These are phyloP conservation scores for Hycleus phaleratus DNA, from an alignment of 1,140 invertebrate genomes.

Conservation along the genomic window DNA sequence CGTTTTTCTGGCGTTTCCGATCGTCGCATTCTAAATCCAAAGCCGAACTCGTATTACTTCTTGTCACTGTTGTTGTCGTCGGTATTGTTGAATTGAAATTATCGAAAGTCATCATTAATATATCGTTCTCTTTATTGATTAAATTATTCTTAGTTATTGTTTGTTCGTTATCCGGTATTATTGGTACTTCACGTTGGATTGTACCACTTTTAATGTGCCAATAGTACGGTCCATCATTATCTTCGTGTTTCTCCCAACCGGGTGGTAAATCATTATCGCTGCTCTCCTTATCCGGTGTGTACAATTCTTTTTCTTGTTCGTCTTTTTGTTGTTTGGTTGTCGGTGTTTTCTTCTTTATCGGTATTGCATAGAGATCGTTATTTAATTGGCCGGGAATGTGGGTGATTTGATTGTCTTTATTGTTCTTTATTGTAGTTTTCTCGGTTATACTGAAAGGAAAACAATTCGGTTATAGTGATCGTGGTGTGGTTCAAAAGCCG, in stretches of 20 bases:
- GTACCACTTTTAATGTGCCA: slow-evolving; percentile 98
- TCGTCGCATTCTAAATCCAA: slow-evolving; percentile 62
- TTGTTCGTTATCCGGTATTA: slow-evolving; percentile 40
- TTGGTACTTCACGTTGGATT: slow-evolving; percentile 85
- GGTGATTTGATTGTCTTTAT: slow-evolving; percentile 51
- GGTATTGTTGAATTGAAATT: slow-evolving; percentile 48
- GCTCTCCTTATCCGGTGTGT: slow-evolving; percentile 41
- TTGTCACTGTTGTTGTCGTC: slow-evolving; percentile 45
- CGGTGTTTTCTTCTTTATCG: slow-evolving; percentile 51
- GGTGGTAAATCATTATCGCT: slow-evolving; percentile 56
- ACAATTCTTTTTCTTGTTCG: slow-evolving; percentile 42
- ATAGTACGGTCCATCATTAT: slow-evolving; percentile 90
- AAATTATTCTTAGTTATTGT: slow-evolving; percentile 29
- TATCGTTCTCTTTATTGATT: slow-evolving; percentile 49
- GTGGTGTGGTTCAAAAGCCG: too few species aligned
- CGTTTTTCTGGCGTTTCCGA: slow-evolving; percentile 54
- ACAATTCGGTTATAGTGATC: not conserved
- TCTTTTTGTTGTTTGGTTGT: slow-evolving; percentile 29
- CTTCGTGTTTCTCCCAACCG: slow-evolving; percentile 92
- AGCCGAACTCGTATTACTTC: slow-evolving; percentile 72
- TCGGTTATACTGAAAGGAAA: slow-evolving; percentile 48
- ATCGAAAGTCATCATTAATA: slow-evolving; percentile 42
- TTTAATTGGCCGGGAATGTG: slow-evolving; percentile 62
- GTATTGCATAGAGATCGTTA: slow-evolving; percentile 67
- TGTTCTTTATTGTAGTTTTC: slow-evolving; percentile 38